phyloP scores from a whole-genome alignment of 2,888 invertebrate species.

The Parnassius apollo region DNA sequence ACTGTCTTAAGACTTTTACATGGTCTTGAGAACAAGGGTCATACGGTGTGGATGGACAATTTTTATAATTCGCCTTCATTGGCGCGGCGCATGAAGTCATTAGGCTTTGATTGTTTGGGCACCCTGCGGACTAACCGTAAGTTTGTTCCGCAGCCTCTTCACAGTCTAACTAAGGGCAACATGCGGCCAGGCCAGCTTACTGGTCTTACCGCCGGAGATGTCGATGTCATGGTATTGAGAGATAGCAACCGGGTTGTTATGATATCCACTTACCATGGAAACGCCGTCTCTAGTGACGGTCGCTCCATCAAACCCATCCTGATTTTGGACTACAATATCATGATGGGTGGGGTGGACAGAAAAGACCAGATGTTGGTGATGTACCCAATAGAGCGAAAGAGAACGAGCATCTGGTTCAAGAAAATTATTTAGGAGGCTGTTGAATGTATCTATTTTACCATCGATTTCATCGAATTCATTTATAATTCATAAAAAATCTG shows the following conservation, averaged over 20 bases:
- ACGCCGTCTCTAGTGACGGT: not conserved
- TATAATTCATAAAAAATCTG: not conserved
- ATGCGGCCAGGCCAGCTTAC: too few relatives aligned
- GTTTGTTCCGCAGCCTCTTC: too few relatives aligned
- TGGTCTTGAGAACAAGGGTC: too few relatives aligned
- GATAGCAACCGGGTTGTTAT: slow-evolving; percentile 2
- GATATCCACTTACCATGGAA: slow-evolving; percentile 2
- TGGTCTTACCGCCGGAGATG: too few relatives aligned
- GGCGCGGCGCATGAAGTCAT: too few relatives aligned
- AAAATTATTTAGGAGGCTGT: slow-evolving; percentile 7
- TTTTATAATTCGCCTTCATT: too few relatives aligned
- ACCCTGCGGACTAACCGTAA: too few relatives aligned
- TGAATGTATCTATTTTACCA: slow-evolving; percentile 18
- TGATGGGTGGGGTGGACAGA: slow-evolving; percentile 11
- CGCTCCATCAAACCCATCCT: slow-evolving; percentile 3
- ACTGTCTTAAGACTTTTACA: too few relatives aligned
- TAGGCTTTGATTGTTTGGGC: too few relatives aligned
- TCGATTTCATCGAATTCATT: slow-evolving; percentile 4
- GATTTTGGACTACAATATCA: slow-evolving; percentile 20
- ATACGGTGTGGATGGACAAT: too few relatives aligned
- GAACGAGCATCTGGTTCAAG: slow-evolving; percentile 6
- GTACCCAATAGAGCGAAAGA: slow-evolving; percentile 7
- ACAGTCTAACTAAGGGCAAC: too few relatives aligned
- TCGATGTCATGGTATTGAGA: not conserved
- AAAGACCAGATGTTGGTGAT: not conserved